Percentiles rank a stretch among this genome's conserved stretches.
phyloP scores from a whole-genome alignment of 1,140 invertebrate genomes.

The Drosophila gunungcola region DNA sequence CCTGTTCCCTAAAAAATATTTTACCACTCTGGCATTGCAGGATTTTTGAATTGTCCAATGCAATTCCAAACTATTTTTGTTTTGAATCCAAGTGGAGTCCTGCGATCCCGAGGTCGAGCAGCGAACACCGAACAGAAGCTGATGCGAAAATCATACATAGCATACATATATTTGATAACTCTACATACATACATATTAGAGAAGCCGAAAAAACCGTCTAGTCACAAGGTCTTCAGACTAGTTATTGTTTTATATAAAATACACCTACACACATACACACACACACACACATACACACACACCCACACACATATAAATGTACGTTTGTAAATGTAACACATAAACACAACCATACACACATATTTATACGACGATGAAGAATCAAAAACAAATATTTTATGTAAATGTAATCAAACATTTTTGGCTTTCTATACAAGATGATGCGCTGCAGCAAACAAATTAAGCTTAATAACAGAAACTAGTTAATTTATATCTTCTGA shows the following conservation, averaged over 20 bases:
- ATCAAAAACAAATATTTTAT: conserved; percentile 52
- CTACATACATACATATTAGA: conserved; percentile 52
- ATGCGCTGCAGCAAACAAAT: conserved; percentile 42
- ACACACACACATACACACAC: conserved; percentile 39
- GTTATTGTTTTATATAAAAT: conserved; percentile 80
- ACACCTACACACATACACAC: conserved; percentile 51
- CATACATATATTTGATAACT: conserved; percentile 49
- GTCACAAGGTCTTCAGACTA: conserved; percentile 83
- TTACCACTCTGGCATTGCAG: conserved; percentile 8
- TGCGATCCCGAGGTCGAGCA: conserved; percentile 22
- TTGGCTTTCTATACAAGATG: conserved; percentile 46
- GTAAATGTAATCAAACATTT: conserved; percentile 42
- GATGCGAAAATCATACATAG: conserved; percentile 16
- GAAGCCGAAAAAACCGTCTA: conserved; percentile 75
- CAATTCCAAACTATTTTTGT: conserved; percentile 4
- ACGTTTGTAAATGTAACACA: conserved; percentile 55
- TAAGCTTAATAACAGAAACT: conserved; percentile 56
- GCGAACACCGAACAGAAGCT: conserved; percentile 23
- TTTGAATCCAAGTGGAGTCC: not conserved
- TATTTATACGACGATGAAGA: conserved; percentile 48
- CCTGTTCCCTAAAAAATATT: conserved; percentile 20
- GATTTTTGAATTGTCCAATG: conserved; percentile 10
- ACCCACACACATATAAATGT: conserved; percentile 48
- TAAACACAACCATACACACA: conserved; percentile 30
- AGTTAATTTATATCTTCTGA: conserved; percentile 58